A percentile compares a stretch with the other conserved stretches of the same genome.
Conservation (phyloP, 2,888 invertebrate genomes). For the Chloromyia formosa region DNA sequence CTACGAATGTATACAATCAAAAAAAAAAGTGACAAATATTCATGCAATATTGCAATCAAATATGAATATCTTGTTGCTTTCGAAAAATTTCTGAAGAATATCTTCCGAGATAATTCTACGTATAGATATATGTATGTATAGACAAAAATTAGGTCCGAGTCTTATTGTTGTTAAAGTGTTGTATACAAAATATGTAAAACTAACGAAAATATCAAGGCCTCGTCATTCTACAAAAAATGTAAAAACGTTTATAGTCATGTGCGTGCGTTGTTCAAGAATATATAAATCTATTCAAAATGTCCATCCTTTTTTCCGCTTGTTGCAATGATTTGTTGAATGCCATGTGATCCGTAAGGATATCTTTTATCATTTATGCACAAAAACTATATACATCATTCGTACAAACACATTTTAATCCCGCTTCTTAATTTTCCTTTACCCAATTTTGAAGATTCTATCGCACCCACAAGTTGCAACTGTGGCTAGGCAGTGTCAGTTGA, state of each 20-base stretch:
- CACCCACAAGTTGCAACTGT: too few relatives aligned
- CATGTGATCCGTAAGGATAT: too few relatives aligned
- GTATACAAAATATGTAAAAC: neutral
- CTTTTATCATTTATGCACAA: neutral
- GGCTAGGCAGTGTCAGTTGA: too few relatives aligned
- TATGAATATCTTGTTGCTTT: neutral
- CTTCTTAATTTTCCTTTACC: too few relatives aligned
- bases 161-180: neutral
- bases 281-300: too few relatives aligned
- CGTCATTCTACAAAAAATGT: slow-evolving; percentile 1
- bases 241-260: slow-evolving; percentile 9
- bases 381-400: neutral
- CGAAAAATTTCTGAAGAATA: neutral
- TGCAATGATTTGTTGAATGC: too few relatives aligned
- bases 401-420: too few relatives aligned
- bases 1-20: slow-evolving; percentile 2
- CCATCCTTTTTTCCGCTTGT: neutral
- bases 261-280: neutral
- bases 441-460: too few relatives aligned
- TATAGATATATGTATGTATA: too few relatives aligned
- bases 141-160: neutral
- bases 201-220: slow-evolving; percentile 30
- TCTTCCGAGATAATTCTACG: neutral
- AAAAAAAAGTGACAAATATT: neutral
- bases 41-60: neutral